phyloP scores from a whole-genome alignment of 2,888 invertebrate species.

The Polietes domitor region DNA sequence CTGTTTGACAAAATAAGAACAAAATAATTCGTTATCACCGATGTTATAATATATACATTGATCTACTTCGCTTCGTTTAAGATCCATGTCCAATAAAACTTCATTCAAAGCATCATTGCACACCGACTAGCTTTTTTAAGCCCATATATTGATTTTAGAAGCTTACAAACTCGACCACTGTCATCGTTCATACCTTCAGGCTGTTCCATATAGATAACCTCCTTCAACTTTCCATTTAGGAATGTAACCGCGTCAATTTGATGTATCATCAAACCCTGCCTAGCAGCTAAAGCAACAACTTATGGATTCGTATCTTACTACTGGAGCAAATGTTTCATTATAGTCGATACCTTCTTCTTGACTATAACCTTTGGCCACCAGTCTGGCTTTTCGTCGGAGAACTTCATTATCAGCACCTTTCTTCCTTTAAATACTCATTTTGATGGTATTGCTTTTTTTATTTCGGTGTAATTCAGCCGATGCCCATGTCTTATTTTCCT shows the following conservation, averaged over 20 bases:
- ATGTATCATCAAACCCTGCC: conserved; percentile 43
- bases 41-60: conserved; percentile 61
- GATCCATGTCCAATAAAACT: conserved; percentile 45
- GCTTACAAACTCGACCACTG: conserved; percentile 29
- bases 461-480: conserved; percentile 29
- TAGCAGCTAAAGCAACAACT: too few species aligned
- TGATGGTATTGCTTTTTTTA: conserved; percentile 44
- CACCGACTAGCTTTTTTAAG: conserved; percentile 49
- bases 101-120: conserved; percentile 60
- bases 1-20: conserved; percentile 65
- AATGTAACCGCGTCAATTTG: conserved; percentile 58
- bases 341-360: conserved; percentile 52
- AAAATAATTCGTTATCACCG: conserved; percentile 59
- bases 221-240: conserved; percentile 24
- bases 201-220: conserved; percentile 31
- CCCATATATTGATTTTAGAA: conserved; percentile 48
- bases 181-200: conserved; percentile 20
- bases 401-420: conserved; percentile 32
- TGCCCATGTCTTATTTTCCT: conserved; percentile 39
- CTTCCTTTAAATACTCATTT: conserved; percentile 55
- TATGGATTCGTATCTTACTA: too few species aligned
- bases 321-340: too few species aligned
- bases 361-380: too few species aligned
- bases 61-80: conserved; percentile 53
- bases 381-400: conserved; percentile 54